Evolutionary conservation across 2,113 vertebrate species (phyloP).

Genomic region (Balaeniceps rex): DNA sequence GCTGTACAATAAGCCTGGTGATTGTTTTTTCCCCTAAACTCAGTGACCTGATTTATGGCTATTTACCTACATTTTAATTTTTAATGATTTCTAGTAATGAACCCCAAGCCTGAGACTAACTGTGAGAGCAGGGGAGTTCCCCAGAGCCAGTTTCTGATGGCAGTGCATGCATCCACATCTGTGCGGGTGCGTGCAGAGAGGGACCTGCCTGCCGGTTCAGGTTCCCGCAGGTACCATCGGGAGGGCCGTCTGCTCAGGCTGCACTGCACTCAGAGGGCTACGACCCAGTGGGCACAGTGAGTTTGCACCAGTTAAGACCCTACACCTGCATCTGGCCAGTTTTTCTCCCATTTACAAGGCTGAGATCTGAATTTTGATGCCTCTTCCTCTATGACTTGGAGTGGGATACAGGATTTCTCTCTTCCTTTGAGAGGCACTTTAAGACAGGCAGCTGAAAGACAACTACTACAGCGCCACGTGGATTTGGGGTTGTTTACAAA

Average conservation of each 20-base stretch:
- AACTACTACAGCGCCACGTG: neutral
- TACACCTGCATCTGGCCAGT: neutral
- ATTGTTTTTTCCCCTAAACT: neutral
- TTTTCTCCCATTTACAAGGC: neutral
- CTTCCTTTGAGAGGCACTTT: neutral
- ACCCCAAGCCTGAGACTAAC: neutral
- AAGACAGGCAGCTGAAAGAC: neutral
- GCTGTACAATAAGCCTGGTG: neutral
- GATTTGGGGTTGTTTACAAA: conserved; percentile 16
- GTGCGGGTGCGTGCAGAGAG: neutral
- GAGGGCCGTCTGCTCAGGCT: neutral
- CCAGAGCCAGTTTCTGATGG: neutral
- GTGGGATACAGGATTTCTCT: neutral
- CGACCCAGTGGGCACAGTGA: rapidly evolving
- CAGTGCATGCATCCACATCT: neutral
- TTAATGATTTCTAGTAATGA: neutral
- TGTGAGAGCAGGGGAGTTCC: neutral
- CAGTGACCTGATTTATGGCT: neutral
- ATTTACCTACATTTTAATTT: neutral
- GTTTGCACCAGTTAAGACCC: neutral
- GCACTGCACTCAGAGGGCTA: no score
- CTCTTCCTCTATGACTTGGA: neutral
- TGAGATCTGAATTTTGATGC: neutral
- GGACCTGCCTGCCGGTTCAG: neutral
- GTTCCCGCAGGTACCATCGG: rapidly evolving